These are phyloP conservation scores for Bradypodion pumilum DNA, from an alignment of 2,797 vertebrate species.

Conservation along the genomic window DNA sequence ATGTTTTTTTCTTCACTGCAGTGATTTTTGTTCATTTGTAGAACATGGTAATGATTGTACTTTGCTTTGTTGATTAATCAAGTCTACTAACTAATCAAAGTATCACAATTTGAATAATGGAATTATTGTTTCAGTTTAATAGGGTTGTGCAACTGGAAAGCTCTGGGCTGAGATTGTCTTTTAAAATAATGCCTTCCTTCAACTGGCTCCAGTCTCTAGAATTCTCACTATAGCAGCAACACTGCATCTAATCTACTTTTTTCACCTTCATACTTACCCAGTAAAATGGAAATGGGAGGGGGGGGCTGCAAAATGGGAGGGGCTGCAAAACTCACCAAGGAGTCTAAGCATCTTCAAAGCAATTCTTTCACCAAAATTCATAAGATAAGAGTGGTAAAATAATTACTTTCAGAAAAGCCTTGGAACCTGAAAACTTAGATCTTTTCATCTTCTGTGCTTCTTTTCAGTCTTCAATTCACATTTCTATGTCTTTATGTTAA, in stretches of 20 bases:
- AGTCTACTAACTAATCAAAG: slow-evolving; percentile 43
- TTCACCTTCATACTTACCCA: not conserved
- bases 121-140: slow-evolving; percentile 34
- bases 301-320: not conserved
- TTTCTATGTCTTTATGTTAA: not conserved
- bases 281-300: not conserved
- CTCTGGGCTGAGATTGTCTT: slow-evolving; percentile 24
- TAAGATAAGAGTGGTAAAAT: not conserved
- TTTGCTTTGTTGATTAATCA: slow-evolving; percentile 38
- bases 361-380: not conserved
- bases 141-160: slow-evolving; percentile 17
- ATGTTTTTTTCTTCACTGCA: slow-evolving; percentile 1
- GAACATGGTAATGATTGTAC: slow-evolving; percentile 6
- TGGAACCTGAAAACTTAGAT: not conserved
- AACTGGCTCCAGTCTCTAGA: slow-evolving; percentile 12
- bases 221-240: slow-evolving; percentile 24
- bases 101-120: slow-evolving; percentile 30
- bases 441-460: slow-evolving; percentile 20
- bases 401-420: not conserved
- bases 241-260: slow-evolving; percentile 17
- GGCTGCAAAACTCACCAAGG: too few relatives aligned
- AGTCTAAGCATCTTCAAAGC: too few relatives aligned
- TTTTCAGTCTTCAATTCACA: slow-evolving; percentile 14
- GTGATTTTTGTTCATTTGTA: slow-evolving; percentile 30
- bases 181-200: slow-evolving; percentile 29